Evolutionary conservation across 2,797 vertebrate species (phyloP).

Genomic region (Ptychadena robeensis): DNA sequence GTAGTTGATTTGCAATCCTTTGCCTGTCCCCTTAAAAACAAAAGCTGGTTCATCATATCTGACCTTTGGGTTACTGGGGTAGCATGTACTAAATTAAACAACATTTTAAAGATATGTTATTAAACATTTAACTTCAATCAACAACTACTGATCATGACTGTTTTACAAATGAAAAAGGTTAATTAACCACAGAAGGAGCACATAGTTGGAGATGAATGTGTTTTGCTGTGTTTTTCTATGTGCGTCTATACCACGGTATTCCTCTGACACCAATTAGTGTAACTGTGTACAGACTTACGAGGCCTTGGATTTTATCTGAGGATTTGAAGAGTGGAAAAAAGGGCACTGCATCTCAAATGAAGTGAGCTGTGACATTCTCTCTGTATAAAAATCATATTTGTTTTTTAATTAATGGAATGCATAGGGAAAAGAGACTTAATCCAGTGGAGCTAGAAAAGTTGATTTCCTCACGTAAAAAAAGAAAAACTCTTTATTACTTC

Average conservation of each 20-base stretch:
- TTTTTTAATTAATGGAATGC: slow-evolving; percentile 49
- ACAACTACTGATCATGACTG: neutral
- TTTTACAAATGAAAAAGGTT: slow-evolving; percentile 49
- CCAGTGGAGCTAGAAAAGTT: neutral
- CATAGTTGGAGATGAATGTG: slow-evolving; percentile 42
- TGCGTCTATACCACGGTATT: slow-evolving; percentile 42
- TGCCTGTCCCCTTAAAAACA: neutral
- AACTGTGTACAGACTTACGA: slow-evolving; percentile 46
- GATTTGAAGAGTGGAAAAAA: slow-evolving; percentile 58
- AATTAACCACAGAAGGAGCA: slow-evolving; percentile 53
- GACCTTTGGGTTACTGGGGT: neutral
- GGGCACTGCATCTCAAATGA: slow-evolving; percentile 18
- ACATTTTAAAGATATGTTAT: neutral
- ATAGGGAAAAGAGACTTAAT: neutral
- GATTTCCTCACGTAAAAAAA: too few species aligned
- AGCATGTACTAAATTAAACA: neutral
- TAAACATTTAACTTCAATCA: slow-evolving; percentile 29
- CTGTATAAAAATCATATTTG: slow-evolving; percentile 33
- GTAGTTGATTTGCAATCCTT: neutral
- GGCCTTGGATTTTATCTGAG: slow-evolving; percentile 47
- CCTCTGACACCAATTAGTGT: slow-evolving; percentile 57
- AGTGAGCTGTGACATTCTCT: slow-evolving; percentile 28
- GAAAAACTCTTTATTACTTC: neutral
- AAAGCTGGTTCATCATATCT: neutral
- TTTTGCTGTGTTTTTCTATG: slow-evolving; percentile 55